phyloP scores from a whole-genome alignment of 2,888 invertebrate genomes.

The Archips xylosteana region DNA sequence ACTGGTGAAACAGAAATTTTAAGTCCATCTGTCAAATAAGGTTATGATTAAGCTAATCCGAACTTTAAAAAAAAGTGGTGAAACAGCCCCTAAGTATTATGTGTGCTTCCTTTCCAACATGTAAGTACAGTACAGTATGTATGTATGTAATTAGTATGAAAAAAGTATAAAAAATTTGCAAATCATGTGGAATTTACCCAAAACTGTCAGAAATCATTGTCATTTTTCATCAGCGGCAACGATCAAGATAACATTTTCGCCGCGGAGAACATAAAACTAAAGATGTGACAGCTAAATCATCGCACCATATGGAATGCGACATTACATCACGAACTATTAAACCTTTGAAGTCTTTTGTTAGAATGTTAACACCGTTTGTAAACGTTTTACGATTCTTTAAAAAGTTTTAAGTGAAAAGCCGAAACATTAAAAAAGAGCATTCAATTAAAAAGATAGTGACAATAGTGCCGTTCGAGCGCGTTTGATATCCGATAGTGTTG shows the following conservation, averaged over 20 bases:
- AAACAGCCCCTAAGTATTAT: too few species aligned
- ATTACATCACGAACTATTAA: constrained; percentile 63
- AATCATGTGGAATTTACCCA: not conserved
- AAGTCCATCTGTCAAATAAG: too few species aligned
- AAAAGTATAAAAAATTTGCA: not conserved
- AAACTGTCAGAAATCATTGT: not conserved
- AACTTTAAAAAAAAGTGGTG: too few species aligned
- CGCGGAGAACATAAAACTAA: constrained; percentile 70
- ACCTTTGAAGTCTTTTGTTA: constrained; percentile 81
- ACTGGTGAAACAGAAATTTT: too few species aligned
- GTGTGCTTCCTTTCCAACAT: too few species aligned
- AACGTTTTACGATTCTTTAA: constrained; percentile 71
- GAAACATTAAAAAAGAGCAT: constrained; percentile 75
- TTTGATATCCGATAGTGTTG: constrained; percentile 85
- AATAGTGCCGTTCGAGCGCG: constrained; percentile 72
- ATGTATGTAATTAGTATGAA: too few species aligned
- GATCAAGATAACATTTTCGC: constrained; percentile 51
- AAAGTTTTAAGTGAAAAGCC: constrained; percentile 61
- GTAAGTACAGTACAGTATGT: too few species aligned
- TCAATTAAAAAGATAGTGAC: constrained; percentile 81
- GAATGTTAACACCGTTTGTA: constrained; percentile 60
- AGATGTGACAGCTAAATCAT: constrained; percentile 71
- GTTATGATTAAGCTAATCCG: too few species aligned
- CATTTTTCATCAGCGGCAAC: constrained; percentile 5
- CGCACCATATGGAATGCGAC: constrained; percentile 76